A percentile compares a stretch with the other conserved stretches of the same genome.
Evolutionary conservation across 1,140 invertebrate species (phyloP).

Genomic region (Trichoplusia ni): DNA sequence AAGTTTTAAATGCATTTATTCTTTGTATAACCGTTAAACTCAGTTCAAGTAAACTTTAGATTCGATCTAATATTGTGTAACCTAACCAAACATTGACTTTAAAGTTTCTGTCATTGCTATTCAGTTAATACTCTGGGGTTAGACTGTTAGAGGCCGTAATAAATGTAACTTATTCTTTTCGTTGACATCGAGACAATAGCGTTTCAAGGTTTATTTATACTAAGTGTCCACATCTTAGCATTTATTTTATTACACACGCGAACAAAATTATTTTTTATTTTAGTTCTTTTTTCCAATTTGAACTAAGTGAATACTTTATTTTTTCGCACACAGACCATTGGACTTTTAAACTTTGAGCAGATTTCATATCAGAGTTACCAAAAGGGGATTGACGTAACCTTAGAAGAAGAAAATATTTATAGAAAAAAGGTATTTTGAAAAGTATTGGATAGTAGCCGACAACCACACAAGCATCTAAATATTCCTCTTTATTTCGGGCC

Average conservation of each 20-base stretch:
- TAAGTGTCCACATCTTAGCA: neutral
- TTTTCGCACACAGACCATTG: too few relatives aligned
- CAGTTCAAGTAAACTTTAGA: constrained; percentile 9
- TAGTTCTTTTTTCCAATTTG: too few relatives aligned
- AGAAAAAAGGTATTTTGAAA: too few relatives aligned
- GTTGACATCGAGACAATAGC: neutral
- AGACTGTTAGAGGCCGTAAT: neutral
- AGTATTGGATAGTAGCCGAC: too few relatives aligned
- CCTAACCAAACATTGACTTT: constrained; percentile 22
- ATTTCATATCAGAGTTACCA: too few relatives aligned
- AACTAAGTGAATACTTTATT: too few relatives aligned
- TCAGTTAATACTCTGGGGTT: constrained; percentile 2
- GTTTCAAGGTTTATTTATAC: constrained; percentile 10
- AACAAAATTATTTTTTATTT: too few relatives aligned
- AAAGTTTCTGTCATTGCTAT: constrained; percentile 17
- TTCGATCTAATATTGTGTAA: constrained; percentile 2
- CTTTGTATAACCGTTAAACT: constrained; percentile 29
- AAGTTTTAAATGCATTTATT: constrained; percentile 62
- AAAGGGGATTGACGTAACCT: too few relatives aligned
- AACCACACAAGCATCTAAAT: too few relatives aligned
- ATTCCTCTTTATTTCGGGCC: too few relatives aligned
- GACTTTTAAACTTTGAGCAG: too few relatives aligned
- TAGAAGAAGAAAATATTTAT: too few relatives aligned
- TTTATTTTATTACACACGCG: neutral
- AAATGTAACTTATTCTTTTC: constrained; percentile 1